Evolutionary conservation across 2,113 vertebrate genomes (phyloP).

Genomic region (Stercorarius parasiticus): DNA sequence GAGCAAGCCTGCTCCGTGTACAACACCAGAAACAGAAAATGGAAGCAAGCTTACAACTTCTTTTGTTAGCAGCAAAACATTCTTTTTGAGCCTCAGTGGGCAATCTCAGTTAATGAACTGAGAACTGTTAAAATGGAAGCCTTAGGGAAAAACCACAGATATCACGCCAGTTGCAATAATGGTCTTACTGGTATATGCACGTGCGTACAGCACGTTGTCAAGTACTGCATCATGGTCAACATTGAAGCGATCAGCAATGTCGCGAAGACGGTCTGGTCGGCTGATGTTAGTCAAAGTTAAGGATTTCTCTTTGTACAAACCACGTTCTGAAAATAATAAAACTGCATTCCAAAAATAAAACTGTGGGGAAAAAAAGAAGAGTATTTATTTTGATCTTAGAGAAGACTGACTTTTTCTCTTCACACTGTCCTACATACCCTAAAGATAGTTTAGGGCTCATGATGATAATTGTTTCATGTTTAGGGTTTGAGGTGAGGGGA

Average conservation of each 20-base stretch:
- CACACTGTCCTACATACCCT: neutral
- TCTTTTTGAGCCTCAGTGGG: neutral
- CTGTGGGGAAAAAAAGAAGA: neutral
- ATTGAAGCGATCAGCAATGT: constrained; percentile 92
- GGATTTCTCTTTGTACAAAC: constrained; percentile 35
- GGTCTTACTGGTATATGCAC: constrained; percentile 93
- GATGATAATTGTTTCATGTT: neutral
- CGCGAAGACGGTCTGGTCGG: constrained; percentile 93
- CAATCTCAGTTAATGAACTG: neutral
- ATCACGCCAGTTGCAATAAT: neutral
- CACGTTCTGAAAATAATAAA: neutral
- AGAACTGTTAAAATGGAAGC: neutral
- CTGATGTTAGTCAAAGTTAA: constrained; percentile 75
- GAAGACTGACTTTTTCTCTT: constrained; percentile 14
- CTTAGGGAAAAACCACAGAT: neutral
- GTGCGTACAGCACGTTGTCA: constrained; percentile 96
- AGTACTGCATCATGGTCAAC: constrained; percentile 93
- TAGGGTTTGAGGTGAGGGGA: neutral
- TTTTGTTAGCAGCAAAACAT: neutral
- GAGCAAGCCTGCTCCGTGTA: neutral
- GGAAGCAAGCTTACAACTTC: neutral
- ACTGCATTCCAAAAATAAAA: constrained; percentile 5
- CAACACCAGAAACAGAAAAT: neutral
- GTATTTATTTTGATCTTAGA: neutral
- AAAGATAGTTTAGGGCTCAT: neutral